Percentiles rank a stretch among this genome's conserved stretches.
Evolutionary conservation across 2,113 vertebrate species (phyloP).

Genomic region (Aptenodytes patagonicus): DNA sequence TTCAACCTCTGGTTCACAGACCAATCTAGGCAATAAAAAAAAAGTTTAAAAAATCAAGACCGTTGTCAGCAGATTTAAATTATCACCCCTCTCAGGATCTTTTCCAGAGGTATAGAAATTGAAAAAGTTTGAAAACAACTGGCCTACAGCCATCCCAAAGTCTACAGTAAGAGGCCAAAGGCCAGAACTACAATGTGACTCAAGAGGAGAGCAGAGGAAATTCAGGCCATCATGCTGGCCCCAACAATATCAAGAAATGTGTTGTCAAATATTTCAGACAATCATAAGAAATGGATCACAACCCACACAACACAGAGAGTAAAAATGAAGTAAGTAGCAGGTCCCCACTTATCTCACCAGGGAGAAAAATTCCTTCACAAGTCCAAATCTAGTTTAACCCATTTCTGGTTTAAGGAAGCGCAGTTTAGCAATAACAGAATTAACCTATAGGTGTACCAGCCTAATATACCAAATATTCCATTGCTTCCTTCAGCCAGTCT

Average conservation of each 20-base stretch:
- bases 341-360: not conserved
- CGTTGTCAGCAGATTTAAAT: not conserved
- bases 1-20: not conserved
- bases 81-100: not conserved
- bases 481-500: not conserved
- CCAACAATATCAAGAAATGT: not conserved
- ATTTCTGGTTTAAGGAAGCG: not conserved
- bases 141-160: not conserved
- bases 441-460: not conserved
- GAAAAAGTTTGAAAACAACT: not conserved
- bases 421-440: not conserved
- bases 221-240: not conserved
- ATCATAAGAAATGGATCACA: not conserved
- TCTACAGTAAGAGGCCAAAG: not conserved
- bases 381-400: not conserved
- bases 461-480: not conserved
- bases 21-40: not conserved
- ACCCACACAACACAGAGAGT: not conserved
- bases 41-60: not conserved
- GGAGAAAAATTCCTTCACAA: not conserved
- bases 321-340: not conserved
- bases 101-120: not conserved
- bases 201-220: not conserved
- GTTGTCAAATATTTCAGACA: not conserved
- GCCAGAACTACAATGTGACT: not conserved